Conservation (phyloP, 1,140 invertebrate species). For the Proctacanthus coquilletti region DNA sequence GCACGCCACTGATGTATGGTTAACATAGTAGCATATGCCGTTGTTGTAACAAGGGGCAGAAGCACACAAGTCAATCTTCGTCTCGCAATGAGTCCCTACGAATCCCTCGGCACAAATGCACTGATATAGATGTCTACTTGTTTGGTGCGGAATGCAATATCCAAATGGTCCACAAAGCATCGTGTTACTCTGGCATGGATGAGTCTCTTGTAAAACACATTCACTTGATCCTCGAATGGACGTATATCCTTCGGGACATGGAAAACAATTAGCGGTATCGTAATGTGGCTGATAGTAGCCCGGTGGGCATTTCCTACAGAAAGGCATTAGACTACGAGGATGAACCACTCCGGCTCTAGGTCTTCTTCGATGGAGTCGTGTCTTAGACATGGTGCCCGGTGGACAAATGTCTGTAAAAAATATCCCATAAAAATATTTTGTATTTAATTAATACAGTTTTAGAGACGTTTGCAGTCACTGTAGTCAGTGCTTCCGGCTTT, state of each 20-base stretch:
- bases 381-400: slow-evolving; percentile 24
- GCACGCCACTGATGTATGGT: slow-evolving; percentile 14
- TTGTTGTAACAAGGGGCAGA: slow-evolving; percentile 37
- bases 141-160: slow-evolving; percentile 22
- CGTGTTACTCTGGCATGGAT: slow-evolving; percentile 19
- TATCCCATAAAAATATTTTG: neutral
- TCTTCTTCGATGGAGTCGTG: slow-evolving; percentile 10
- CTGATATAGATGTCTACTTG: slow-evolving; percentile 18
- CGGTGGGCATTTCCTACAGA: slow-evolving; percentile 42
- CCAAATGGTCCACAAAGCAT: slow-evolving; percentile 30
- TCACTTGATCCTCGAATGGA: slow-evolving; percentile 33
- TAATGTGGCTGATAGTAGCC: slow-evolving; percentile 44
- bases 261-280: slow-evolving; percentile 36
- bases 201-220: slow-evolving; percentile 31
- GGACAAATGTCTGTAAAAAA: slow-evolving; percentile 23
- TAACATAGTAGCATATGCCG: slow-evolving; percentile 30
- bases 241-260: slow-evolving; percentile 38
- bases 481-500: slow-evolving; percentile 35
- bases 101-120: slow-evolving; percentile 31
- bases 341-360: slow-evolving; percentile 9
- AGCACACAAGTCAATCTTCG: slow-evolving; percentile 37
- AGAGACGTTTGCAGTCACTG: slow-evolving; percentile 42
- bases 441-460: neutral
- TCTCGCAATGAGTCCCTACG: slow-evolving; percentile 32
- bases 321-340: slow-evolving; percentile 18